Percentiles rank a stretch among this genome's conserved stretches.
Evolutionary conservation across 2,797 vertebrate genomes (phyloP).

Genomic region (Lepidocolaptes lacrymiger): DNA sequence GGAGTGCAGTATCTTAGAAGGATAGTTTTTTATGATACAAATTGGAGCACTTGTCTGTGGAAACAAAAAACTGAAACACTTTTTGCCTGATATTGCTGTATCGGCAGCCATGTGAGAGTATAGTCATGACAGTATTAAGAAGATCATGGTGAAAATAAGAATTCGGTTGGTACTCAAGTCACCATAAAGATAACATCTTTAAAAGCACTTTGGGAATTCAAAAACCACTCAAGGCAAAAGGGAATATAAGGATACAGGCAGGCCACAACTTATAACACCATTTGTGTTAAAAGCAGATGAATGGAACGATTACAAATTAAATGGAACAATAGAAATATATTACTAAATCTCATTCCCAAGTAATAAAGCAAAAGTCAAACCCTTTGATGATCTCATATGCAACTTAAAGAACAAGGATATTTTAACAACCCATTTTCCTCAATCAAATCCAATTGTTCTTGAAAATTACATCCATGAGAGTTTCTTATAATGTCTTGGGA

Average conservation of each 20-base stretch:
- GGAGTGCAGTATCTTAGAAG: rapidly evolving
- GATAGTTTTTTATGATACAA: not conserved
- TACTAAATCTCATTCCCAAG: not conserved
- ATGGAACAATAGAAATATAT: not conserved
- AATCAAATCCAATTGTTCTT: not conserved
- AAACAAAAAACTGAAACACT: not conserved
- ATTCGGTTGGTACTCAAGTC: not conserved
- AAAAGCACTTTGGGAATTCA: not conserved
- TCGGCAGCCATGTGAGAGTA: not conserved
- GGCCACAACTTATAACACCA: not conserved
- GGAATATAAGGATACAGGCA: not conserved
- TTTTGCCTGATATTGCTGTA: not conserved
- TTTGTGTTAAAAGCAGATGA: not conserved
- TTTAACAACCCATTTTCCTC: not conserved
- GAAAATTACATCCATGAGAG: not conserved
- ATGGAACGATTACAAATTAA: not conserved
- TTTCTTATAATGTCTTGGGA: not conserved
- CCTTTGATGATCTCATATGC: not conserved
- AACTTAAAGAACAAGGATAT: not conserved
- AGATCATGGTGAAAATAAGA: not conserved
- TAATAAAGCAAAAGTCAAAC: not conserved
- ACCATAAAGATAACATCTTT: not conserved
- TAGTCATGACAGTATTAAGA: not conserved
- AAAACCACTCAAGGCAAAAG: not conserved
- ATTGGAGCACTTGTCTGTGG: not conserved